Evolutionary conservation across 2,113 vertebrate genomes (phyloP).

Genomic region (Carettochelys insculpta): DNA sequence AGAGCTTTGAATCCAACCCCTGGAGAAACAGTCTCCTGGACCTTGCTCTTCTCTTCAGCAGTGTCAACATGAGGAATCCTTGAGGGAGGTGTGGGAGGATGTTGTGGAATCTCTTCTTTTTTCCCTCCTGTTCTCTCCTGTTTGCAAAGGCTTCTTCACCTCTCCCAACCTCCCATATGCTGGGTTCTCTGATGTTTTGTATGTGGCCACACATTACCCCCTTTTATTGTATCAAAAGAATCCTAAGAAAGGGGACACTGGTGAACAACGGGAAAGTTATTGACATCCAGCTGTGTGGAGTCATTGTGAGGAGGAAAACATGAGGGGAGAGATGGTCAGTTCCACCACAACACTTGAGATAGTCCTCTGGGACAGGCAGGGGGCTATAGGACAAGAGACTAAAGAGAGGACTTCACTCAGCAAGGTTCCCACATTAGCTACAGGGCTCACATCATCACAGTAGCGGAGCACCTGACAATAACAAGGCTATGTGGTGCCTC

Average conservation of each 20-base stretch:
- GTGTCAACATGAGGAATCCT: neutral
- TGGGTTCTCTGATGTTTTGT: neutral
- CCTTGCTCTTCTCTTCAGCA: neutral
- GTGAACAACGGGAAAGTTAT: neutral
- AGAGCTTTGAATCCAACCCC: conserved; percentile 3
- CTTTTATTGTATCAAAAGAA: conserved; percentile 7
- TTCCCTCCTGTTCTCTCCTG: neutral
- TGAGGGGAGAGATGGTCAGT: neutral
- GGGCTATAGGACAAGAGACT: neutral
- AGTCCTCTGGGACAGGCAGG: neutral
- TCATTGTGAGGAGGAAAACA: neutral
- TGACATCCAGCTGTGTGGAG: neutral
- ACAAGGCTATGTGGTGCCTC: too few relatives aligned
- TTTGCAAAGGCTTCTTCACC: neutral
- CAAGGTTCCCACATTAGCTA: neutral
- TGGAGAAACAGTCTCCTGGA: conserved; percentile 22
- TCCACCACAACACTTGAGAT: neutral
- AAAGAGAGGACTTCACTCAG: neutral
- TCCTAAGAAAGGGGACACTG: neutral
- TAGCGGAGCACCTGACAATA: neutral
- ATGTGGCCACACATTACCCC: neutral
- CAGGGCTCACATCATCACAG: neutral
- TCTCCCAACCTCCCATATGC: neutral
- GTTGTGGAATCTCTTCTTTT: neutral
- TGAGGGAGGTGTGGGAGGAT: neutral